Evolutionary conservation across 2,797 vertebrate genomes (phyloP).

Genomic region (Scomberomorus guttatus): DNA sequence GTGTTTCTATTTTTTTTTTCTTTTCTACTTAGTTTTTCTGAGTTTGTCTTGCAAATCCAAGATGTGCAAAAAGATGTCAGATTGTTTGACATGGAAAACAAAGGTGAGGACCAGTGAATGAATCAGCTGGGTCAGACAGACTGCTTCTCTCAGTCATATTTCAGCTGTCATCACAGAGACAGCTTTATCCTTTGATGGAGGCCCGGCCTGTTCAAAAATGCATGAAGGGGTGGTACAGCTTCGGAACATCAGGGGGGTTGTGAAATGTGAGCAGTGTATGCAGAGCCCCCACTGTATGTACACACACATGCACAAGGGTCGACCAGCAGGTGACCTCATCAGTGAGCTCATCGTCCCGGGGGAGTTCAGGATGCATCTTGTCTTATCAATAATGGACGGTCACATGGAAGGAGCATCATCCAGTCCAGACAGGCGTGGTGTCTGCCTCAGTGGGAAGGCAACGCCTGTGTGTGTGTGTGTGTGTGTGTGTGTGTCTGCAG

Average conservation of each 20-base stretch:
- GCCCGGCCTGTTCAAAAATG: constrained; percentile 46
- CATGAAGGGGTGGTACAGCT: constrained; percentile 35
- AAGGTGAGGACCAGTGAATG: neutral
- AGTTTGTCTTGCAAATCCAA: neutral
- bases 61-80: neutral
- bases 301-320: constrained; percentile 18
- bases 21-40: neutral
- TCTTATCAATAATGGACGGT: constrained; percentile 72
- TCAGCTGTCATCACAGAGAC: constrained; percentile 1
- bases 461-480: neutral
- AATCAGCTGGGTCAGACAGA: neutral
- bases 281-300: neutral
- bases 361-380: constrained; percentile 50
- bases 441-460: constrained; percentile 10
- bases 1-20: neutral
- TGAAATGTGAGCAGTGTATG: constrained; percentile 12
- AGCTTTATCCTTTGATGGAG: constrained; percentile 11
- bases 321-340: constrained; percentile 61
- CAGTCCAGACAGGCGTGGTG: constrained; percentile 47
- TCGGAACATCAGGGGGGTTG: neutral
- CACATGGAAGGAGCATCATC: constrained; percentile 46
- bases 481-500: constrained; percentile 2
- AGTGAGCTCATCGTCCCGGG: constrained; percentile 60
- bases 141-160: neutral
- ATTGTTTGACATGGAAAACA: neutral